A percentile compares a stretch with the other conserved stretches of the same genome.
Evolutionary conservation across 1,140 invertebrate genomes (phyloP).

Genomic region (Pararge aegeria): DNA sequence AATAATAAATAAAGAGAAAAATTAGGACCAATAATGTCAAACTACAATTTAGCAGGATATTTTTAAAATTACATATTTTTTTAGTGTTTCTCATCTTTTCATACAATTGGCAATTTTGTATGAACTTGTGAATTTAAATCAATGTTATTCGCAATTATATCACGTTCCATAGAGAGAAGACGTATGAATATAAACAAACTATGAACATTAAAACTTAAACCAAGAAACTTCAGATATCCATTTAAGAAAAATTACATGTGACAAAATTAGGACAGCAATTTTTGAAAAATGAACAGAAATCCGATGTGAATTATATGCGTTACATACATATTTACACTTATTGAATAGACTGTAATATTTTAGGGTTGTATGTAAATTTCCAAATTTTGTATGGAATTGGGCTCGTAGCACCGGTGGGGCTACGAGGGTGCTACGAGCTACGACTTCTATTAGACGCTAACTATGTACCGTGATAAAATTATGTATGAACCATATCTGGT

Average conservation of each 20-base stretch:
- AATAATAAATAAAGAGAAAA: too few species aligned
- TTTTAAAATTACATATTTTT: too few species aligned
- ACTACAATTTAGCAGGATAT: too few species aligned
- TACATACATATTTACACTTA: not conserved
- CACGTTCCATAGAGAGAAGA: too few species aligned
- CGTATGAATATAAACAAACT: too few species aligned
- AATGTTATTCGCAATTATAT: too few species aligned
- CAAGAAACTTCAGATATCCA: too few species aligned
- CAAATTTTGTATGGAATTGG: constrained; percentile 37
- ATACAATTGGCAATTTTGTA: too few species aligned
- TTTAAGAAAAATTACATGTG: not conserved
- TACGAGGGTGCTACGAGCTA: constrained; percentile 55
- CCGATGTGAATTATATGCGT: not conserved
- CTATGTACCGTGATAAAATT: not conserved
- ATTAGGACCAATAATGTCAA: too few species aligned
- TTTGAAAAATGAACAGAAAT: not conserved
- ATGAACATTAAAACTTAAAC: too few species aligned
- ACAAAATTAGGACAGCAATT: not conserved
- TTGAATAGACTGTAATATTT: not conserved
- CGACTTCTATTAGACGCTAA: constrained; percentile 27
- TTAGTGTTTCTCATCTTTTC: too few species aligned
- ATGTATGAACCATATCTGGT: not conserved
- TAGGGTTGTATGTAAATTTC: constrained; percentile 30
- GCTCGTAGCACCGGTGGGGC: constrained; percentile 48
- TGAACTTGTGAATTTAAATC: too few species aligned